Evolutionary conservation across 2,113 vertebrate genomes (phyloP).

Genomic region (Morone chrysops): DNA sequence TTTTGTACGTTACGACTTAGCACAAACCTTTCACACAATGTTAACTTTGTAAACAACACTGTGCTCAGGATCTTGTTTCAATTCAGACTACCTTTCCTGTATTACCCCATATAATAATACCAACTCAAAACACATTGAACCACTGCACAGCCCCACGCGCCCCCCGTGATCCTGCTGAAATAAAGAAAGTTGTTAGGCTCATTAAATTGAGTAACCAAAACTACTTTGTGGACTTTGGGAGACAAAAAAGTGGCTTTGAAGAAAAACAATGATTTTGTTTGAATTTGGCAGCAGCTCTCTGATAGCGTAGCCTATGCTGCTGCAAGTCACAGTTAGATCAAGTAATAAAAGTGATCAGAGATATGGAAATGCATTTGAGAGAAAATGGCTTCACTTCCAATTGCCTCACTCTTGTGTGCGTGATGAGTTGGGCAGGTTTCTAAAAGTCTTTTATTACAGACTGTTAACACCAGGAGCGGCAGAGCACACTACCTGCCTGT

Average conservation of each 20-base stretch:
- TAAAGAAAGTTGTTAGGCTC: constrained; percentile 24
- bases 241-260: constrained; percentile 44
- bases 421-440: constrained; percentile 33
- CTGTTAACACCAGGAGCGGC: constrained; percentile 18
- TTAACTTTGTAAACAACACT: constrained; percentile 25
- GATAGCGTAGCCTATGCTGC: constrained; percentile 22
- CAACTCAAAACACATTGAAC: constrained; percentile 23
- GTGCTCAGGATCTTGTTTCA: constrained; percentile 27
- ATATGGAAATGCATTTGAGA: background rate
- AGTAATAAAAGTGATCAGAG: constrained; percentile 53
- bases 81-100: constrained; percentile 2
- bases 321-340: constrained; percentile 38
- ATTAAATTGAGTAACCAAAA: constrained; percentile 36
- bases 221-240: constrained; percentile 9
- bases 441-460: constrained; percentile 31
- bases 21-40: background rate
- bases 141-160: background rate
- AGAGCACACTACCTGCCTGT: constrained; percentile 23
- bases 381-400: constrained; percentile 48
- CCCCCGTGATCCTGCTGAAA: background rate
- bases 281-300: constrained; percentile 38
- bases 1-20: background rate
- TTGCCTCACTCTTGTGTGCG: background rate
- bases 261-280: constrained; percentile 49
- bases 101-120: background rate